Conservation (phyloP, 2,797 vertebrate species). For the Parauchenoglanis punctatus region DNA sequence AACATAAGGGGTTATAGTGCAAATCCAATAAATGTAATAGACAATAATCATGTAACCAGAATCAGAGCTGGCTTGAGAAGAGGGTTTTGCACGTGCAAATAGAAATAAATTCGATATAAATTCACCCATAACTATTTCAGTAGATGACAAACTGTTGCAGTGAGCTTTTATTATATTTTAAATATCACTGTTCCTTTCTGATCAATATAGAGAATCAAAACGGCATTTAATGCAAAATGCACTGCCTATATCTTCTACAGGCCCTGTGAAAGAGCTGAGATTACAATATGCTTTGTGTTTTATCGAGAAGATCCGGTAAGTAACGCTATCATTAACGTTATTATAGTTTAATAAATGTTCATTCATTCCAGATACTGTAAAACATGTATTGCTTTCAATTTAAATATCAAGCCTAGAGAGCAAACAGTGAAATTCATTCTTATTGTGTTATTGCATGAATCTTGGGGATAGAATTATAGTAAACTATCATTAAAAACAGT, state of each 20-base stretch:
- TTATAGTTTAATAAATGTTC: not conserved
- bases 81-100: not conserved
- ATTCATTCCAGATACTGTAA: not conserved
- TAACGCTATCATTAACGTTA: not conserved
- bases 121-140: not conserved
- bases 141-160: not conserved
- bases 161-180: not conserved
- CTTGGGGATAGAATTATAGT: not conserved
- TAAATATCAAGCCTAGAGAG: not conserved
- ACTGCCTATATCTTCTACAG: not conserved
- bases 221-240: too few relatives aligned
- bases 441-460: too few relatives aligned
- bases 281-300: not conserved
- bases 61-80: not conserved
- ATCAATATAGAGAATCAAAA: not conserved
- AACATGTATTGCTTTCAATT: not conserved
- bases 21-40: not conserved
- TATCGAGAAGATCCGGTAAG: not conserved
- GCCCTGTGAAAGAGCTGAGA: not conserved
- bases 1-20: not conserved
- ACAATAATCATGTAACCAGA: not conserved
- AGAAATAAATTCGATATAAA: not conserved
- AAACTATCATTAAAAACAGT: too few relatives aligned
- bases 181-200: not conserved
- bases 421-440: not conserved